Base-by-base conservation (phyloP, 2,888 invertebrate species). In the Uropetala carovei region DNA sequence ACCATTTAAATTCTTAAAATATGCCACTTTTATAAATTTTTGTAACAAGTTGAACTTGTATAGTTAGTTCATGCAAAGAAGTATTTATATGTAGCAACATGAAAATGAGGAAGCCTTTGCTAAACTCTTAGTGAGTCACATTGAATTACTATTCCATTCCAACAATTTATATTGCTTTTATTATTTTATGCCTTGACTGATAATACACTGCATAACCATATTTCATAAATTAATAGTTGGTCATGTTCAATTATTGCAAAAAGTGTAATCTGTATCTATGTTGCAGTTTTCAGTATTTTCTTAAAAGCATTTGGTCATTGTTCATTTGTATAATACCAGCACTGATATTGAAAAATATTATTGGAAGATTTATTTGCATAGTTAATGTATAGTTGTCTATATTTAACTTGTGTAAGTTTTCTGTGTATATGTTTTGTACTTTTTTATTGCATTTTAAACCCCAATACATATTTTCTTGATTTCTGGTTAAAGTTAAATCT, bases 391-490 rank as follows among this genome's bases (percentile, higher is more conserved):
- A 86, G 64, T 89, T 89, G 27, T 89, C 68, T 60, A 30, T 89
- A 68, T 89, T 64, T 89, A 89, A 89, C 30, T 16, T 68, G 64
- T 89, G 89, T 89, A 64, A 86, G 85, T 86, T 86, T 86, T n/a
- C 13, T 68, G 60, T 86, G 14, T 89, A 56, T 89, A 89, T 89
- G 64, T 89, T 89, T 89, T 89, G 89, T 89, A 89, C 43, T 64
- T 89, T 89, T 89, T 64, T 68, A 89, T 89, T 89, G 89, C 64
- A 89, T 89, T 89, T 89, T 64, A 64, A 89, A 89, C n/a, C 30
- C 30, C 86, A 89, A 30, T 64, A 64, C 22, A 27, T 68, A 64
- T 60, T 58, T 68, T 89, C 30, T 64, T 43, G 43, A 68, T n/a
- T 89, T 30, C 27, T 18, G n/a, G 43, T 56, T 11, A 89, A 68